Evolutionary conservation across 2,113 vertebrate species (phyloP), one percentile per base, ranked within the genome.

Genomic region (Columba janthina): DNA sequence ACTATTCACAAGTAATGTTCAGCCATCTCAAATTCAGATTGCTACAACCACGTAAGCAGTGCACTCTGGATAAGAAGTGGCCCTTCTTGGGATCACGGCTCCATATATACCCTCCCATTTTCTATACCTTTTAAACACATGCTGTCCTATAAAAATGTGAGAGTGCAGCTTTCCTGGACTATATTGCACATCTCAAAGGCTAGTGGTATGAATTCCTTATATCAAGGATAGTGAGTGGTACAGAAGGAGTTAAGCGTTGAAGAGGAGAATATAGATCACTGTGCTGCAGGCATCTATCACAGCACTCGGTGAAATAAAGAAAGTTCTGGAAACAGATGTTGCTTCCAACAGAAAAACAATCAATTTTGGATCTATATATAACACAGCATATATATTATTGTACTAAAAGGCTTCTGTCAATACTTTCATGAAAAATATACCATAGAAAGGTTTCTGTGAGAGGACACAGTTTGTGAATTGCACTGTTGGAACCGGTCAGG

Each of bases 331-430:
- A 93, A 77, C 31, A 76, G 78, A 90, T 51, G 40, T 62, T 88
- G 32, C 67, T 90, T 95, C 51, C 56, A 86, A 74, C 67, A 88
- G 92, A 84, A 97, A 85, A 80, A 3, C 38, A 88, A 86, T 94
- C 82, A 64, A 78, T 95, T 95, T 88, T 84, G 75, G 72, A 72
- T 96, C 90, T 88, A 36, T 92, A 75, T 67, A 67, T 86, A 92
- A 77, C 22, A 53, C 34, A 84, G 60, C 46, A 15, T 80, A 88
- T 62, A 36, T 79, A 60, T 95, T 89, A 87, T 56, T 89, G 51
- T 56, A 67, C 53, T 93, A 53, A 90, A 93, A 74, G 8, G 19
- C 72, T 64, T 90, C 72, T 17, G 48, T 93, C 79, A 86, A 38
- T 84, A 54, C 34, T 83, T 88, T 66, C 88, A 76, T 73, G 26